Conservation (phyloP, 2,888 invertebrate genomes). For the Oasisia sp. region DNA sequence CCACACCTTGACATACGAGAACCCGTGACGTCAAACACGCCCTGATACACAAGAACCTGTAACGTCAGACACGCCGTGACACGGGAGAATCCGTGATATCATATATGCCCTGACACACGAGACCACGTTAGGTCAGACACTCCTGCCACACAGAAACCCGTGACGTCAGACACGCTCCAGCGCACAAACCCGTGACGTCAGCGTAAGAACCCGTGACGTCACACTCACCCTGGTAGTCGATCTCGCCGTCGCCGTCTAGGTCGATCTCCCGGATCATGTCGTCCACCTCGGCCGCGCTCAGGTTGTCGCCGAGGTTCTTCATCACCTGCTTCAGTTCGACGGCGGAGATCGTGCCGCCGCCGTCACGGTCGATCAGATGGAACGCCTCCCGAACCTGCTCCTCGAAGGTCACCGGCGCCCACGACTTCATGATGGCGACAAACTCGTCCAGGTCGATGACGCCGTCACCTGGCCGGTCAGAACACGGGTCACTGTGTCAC, state of each 20-base stretch:
- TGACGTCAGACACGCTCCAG: too few species aligned
- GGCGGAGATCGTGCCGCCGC: conserved; percentile 31
- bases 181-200: too few species aligned
- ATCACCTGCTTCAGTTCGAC: conserved; percentile 30
- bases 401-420: conserved; percentile 30
- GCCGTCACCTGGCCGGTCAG: conserved; percentile 30
- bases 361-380: conserved; percentile 35
- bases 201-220: not conserved
- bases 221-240: not conserved
- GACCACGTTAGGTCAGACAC: too few species aligned
- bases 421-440: conserved; percentile 28
- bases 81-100: too few species aligned
- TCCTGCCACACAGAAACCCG: too few species aligned
- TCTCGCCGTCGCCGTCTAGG: conserved; percentile 34
- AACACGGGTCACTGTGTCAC: not conserved
- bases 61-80: too few species aligned
- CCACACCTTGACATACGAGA: too few species aligned
- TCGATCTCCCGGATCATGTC: conserved; percentile 36
- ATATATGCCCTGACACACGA: too few species aligned
- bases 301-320: conserved; percentile 33
- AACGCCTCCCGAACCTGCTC: conserved; percentile 36
- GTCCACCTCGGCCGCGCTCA: conserved; percentile 32
- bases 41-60: too few species aligned
- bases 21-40: too few species aligned
- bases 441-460: conserved; percentile 37